Evolutionary conservation across 2,888 invertebrate species (phyloP).

Genomic region (Thumatha senex): DNA sequence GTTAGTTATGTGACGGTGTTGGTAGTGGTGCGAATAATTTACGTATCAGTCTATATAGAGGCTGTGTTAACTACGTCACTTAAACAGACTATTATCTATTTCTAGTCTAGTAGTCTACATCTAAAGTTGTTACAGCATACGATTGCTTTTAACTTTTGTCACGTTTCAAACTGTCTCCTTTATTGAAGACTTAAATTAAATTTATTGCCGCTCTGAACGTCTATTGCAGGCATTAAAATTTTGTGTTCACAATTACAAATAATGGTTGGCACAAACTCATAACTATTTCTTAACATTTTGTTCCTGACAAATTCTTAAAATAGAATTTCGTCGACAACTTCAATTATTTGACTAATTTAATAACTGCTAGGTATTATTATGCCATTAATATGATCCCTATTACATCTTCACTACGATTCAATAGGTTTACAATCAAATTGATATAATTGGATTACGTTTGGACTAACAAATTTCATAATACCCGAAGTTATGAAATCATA

Average conservation of each 20-base stretch:
- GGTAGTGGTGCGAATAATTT: background rate
- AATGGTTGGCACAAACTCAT: too few relatives aligned
- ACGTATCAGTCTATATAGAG: background rate
- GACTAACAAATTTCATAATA: slow-evolving; percentile 6
- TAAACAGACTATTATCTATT: background rate
- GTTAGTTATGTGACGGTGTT: background rate
- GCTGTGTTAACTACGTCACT: background rate
- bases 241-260: too few relatives aligned
- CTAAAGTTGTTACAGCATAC: background rate
- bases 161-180: background rate
- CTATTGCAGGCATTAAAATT: too few relatives aligned
- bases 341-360: too few relatives aligned
- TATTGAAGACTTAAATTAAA: background rate
- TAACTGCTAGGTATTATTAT: background rate
- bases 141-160: background rate
- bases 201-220: too few relatives aligned
- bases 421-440: slow-evolving; percentile 8
- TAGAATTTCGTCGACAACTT: too few relatives aligned
- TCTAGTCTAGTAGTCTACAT: background rate
- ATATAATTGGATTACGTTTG: slow-evolving; percentile 2
- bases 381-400: slow-evolving; percentile 1
- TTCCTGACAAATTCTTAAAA: too few relatives aligned
- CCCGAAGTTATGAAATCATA: background rate
- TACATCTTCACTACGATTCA: background rate
- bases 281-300: too few relatives aligned